A percentile compares a stretch with the other conserved stretches of the same genome.
Evolutionary conservation across 1,140 invertebrate species (phyloP).

Genomic region (Periplaneta americana): DNA sequence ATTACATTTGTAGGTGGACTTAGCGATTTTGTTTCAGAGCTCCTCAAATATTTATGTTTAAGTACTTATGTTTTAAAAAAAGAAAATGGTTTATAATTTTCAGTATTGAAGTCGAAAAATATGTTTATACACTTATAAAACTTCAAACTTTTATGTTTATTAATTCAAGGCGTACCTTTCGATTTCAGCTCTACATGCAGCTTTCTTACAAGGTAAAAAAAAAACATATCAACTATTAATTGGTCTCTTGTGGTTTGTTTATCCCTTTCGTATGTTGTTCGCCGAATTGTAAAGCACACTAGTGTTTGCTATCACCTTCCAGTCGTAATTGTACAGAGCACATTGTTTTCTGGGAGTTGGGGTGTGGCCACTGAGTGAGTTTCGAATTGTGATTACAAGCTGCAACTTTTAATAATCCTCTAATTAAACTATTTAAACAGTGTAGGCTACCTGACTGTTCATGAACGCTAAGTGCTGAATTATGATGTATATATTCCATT

Average conservation of each 20-base stretch:
- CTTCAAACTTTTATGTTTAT: background rate
- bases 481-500: too few species aligned
- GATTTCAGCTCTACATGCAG: background rate
- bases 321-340: too few species aligned
- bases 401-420: too few species aligned
- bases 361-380: background rate
- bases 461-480: too few species aligned
- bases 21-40: too few species aligned
- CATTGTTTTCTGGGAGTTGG: background rate
- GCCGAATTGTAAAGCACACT: background rate
- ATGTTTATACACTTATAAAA: background rate
- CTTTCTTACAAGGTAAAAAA: background rate
- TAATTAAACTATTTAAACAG: too few species aligned
- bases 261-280: background rate
- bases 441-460: too few species aligned
- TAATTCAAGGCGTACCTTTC: background rate
- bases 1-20: too few species aligned
- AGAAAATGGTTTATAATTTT: too few species aligned
- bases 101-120: too few species aligned
- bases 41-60: too few species aligned
- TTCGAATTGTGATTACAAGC: background rate
- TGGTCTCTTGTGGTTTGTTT: background rate
- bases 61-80: too few species aligned
- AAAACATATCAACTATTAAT: background rate
- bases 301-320: background rate